Percentiles rank a stretch among this genome's conserved stretches.
phyloP scores from a whole-genome alignment of 2,888 invertebrate species.

The Ecliptopera silaceata region DNA sequence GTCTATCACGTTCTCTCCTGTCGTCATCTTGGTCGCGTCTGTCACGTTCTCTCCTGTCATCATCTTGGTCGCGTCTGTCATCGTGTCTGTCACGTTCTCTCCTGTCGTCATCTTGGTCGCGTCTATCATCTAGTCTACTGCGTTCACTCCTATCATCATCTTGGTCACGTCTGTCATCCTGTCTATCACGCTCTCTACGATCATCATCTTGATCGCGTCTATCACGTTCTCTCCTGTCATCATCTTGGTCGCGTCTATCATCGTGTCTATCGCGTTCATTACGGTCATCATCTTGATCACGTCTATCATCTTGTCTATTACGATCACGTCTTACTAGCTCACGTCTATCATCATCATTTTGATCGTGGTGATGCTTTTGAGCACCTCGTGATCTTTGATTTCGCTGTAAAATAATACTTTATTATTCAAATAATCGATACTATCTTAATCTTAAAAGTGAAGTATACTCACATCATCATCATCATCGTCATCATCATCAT shows the following conservation, averaged over 20 bases:
- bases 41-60: neutral
- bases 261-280: slow-evolving; percentile 3
- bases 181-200: neutral
- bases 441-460: too few relatives aligned
- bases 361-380: neutral
- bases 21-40: slow-evolving; percentile 9
- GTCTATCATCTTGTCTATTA: neutral
- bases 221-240: slow-evolving; percentile 2
- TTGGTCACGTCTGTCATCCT: slow-evolving; percentile 1
- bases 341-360: slow-evolving; percentile 1
- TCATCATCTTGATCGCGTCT: slow-evolving; percentile 1
- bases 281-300: neutral
- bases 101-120: slow-evolving; percentile 3
- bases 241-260: slow-evolving; percentile 1
- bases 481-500: slow-evolving; percentile 17
- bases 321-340: neutral
- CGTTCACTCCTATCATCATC: slow-evolving; percentile 3
- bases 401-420: too few relatives aligned
- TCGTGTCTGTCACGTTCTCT: neutral
- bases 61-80: neutral
- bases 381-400: neutral
- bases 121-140: slow-evolving; percentile 1
- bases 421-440: too few relatives aligned
- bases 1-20: neutral
- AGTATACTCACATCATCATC: slow-evolving; percentile 12